Percentiles rank a stretch among this genome's conserved stretches.
Conservation (phyloP, 1,140 invertebrate species). For the Armadillidium nasatum region DNA sequence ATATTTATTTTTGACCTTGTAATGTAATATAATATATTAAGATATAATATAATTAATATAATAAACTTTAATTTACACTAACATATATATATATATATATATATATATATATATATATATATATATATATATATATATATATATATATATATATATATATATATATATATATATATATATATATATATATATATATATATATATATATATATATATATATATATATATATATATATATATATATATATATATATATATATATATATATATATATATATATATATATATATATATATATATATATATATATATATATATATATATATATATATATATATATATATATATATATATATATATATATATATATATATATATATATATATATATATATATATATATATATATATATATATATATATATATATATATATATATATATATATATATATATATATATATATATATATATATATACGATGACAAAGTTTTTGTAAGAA, state of each 20-base stretch:
- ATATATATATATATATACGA: too few relatives aligned
- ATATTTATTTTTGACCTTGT: too few relatives aligned
- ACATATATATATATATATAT: neutral
- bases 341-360: slow-evolving; percentile 16
- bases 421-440: neutral
- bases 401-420: slow-evolving; percentile 9
- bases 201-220: slow-evolving; percentile 16
- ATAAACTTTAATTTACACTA: too few relatives aligned
- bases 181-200: slow-evolving; percentile 24
- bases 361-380: slow-evolving; percentile 18
- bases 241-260: neutral
- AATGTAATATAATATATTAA: too few relatives aligned
- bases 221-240: neutral
- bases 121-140: neutral
- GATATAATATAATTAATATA: too few relatives aligned
- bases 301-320: too few relatives aligned
- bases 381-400: slow-evolving; percentile 16
- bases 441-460: too few relatives aligned
- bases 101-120: slow-evolving; percentile 11
- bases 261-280: neutral
- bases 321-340: neutral
- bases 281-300: neutral
- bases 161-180: slow-evolving; percentile 24
- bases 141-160: slow-evolving; percentile 23
- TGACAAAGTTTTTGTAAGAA: too few relatives aligned